Percentiles rank a stretch among this genome's conserved stretches.
Evolutionary conservation across 2,113 vertebrate genomes (phyloP).

Genomic region (Microcebus jonahi): DNA sequence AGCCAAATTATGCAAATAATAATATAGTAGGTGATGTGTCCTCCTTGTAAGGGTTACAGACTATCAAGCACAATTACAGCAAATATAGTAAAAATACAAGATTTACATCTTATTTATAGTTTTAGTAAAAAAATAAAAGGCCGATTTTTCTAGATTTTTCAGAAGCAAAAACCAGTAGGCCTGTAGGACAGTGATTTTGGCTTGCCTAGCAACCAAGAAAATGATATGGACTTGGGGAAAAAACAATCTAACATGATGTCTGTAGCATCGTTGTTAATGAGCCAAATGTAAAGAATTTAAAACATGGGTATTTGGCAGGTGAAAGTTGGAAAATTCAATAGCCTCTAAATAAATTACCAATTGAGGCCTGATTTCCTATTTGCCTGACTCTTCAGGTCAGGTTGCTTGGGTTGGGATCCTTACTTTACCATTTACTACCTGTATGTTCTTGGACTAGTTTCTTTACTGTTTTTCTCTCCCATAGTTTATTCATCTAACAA

Average conservation of each 20-base stretch:
- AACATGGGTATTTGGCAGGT: background rate
- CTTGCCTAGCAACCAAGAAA: background rate
- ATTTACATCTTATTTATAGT: background rate
- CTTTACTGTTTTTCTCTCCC: background rate
- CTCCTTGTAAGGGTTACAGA: background rate
- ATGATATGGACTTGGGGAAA: background rate
- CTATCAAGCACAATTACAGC: background rate
- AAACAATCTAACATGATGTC: background rate
- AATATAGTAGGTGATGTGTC: background rate
- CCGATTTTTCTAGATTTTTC: constrained; percentile 9
- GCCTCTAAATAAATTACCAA: background rate
- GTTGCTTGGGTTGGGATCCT: background rate
- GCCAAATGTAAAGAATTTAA: constrained; percentile 18
- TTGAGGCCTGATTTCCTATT: background rate
- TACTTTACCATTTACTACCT: background rate
- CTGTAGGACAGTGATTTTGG: background rate
- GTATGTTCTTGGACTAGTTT: constrained; percentile 6
- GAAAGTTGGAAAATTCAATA: background rate
- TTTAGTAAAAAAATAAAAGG: background rate
- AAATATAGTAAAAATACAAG: background rate
- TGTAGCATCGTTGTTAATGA: background rate
- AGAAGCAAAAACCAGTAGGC: background rate
- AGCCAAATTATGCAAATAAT: background rate
- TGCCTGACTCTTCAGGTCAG: background rate
- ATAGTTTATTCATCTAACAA: constrained; percentile 35